Evolutionary conservation across 2,888 invertebrate genomes (phyloP).

Genomic region (Altica lythri): DNA sequence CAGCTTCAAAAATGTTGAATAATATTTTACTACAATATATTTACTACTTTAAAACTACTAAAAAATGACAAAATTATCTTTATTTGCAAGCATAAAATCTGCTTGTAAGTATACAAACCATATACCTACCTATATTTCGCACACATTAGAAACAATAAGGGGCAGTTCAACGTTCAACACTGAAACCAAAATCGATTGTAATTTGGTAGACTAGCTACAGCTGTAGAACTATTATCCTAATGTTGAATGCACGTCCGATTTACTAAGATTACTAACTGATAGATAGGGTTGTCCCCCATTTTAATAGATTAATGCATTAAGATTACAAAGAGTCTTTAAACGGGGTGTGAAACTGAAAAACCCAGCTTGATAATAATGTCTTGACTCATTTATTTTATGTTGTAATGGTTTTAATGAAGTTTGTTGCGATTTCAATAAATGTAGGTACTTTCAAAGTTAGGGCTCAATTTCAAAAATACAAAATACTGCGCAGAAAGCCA

Average conservation of each 20-base stretch:
- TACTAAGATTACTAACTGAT: slow-evolving; percentile 54
- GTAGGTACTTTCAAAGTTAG: too few species aligned
- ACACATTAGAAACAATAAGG: slow-evolving; percentile 22
- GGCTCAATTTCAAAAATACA: too few species aligned
- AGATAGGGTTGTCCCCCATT: slow-evolving; percentile 53
- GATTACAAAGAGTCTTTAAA: slow-evolving; percentile 47
- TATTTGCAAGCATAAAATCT: too few species aligned
- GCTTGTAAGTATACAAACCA: too few species aligned
- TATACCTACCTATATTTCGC: background rate
- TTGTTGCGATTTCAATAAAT: too few species aligned
- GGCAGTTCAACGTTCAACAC: slow-evolving; percentile 16
- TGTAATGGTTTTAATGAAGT: too few species aligned
- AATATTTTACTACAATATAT: too few species aligned
- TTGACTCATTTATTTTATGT: background rate
- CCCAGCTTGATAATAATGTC: slow-evolving; percentile 1
- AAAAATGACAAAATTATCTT: too few species aligned
- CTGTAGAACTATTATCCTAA: slow-evolving; percentile 51
- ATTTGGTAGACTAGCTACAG: slow-evolving; percentile 24
- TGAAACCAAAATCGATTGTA: slow-evolving; percentile 23
- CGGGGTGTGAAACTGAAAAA: slow-evolving; percentile 43
- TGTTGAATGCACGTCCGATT: slow-evolving; percentile 55
- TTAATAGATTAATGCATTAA: slow-evolving; percentile 50
- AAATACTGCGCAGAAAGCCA: too few species aligned
- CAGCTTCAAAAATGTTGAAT: too few species aligned
- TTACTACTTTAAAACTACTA: too few species aligned